Conservation (phyloP, 2,888 invertebrate species). For the Herminia tarsipennalis region DNA sequence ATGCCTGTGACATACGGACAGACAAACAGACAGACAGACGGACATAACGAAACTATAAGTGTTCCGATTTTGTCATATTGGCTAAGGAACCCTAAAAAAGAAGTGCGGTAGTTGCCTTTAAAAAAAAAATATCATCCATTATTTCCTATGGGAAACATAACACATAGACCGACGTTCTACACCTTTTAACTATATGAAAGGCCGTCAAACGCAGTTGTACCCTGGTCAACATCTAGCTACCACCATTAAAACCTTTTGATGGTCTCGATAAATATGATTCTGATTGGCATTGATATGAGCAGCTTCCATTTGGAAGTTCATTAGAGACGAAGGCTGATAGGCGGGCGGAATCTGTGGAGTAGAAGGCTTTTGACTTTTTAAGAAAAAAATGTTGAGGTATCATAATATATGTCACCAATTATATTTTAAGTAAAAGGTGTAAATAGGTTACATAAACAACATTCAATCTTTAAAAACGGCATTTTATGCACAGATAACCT, state of each 20-base stretch:
- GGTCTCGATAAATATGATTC: constrained; percentile 73
- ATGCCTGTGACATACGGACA: too few species aligned
- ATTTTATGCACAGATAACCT: too few species aligned
- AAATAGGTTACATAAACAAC: too few species aligned
- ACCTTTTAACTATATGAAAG: constrained; percentile 60
- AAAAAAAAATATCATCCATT: too few species aligned
- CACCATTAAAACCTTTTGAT: constrained; percentile 75
- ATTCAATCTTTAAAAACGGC: too few species aligned
- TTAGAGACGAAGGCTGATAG: constrained; percentile 68
- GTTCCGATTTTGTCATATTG: too few species aligned
- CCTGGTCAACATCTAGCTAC: constrained; percentile 51
- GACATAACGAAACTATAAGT: too few species aligned
- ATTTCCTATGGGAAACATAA: constrained; percentile 29
- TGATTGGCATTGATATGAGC: constrained; percentile 81
- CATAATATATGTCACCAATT: too few species aligned
- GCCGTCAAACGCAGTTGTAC: constrained; percentile 37
- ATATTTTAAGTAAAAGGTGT: too few species aligned
- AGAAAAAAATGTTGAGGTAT: not conserved
- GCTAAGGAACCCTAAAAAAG: too few species aligned
- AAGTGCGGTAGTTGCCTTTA: too few species aligned
- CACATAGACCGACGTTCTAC: constrained; percentile 39
- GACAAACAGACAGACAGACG: too few species aligned
- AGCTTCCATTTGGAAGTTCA: constrained; percentile 83
- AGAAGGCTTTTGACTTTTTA: constrained; percentile 3
- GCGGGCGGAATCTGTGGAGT: constrained; percentile 47